Base-by-base conservation (phyloP, 2,888 invertebrate species). In the Drosophila eohydei region DNA sequence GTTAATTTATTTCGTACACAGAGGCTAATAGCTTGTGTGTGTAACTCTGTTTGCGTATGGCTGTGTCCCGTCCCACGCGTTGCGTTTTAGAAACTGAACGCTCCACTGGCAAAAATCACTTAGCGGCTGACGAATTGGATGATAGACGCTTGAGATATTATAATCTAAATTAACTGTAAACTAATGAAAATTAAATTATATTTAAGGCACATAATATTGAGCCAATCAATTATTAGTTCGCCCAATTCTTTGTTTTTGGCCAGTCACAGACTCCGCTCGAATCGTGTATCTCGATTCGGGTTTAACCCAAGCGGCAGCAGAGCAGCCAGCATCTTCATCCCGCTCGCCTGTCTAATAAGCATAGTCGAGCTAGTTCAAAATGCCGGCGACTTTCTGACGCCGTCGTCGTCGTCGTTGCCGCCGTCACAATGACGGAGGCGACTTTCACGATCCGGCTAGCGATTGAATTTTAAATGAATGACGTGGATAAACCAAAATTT, bases 371-470 rank as follows among this genome's bases (percentile, higher is more conserved):
- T 85, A 80, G 86, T 83, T 69, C 83, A 72, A 77, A 76, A 71
- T 67, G 32, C 73, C 71, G 83, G 82, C 82, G 79, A 73, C 83
- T 68, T 73, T 81, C 62, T 67, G 84, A 61, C 63, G 56, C 66
- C 56, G 50, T 51, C 67, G 46, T n/a, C 44, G 44, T 69, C 65
- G 55, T 30, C 30, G 4, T 28, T 14, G 46, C 30, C 30, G 41
- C 57, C 70, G 80, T 55, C 83, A 61, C 64, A 58, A 50, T 79
- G 67, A 72, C 78, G 82, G 74, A 72, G 75, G 61, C 59, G 60
- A 88, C 87, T 83, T 90, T 90, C 87, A 87, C 87, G 83, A 88
- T 78, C 81, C 76, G 80, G 80, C 75, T 67, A 36, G 59, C 30
- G 71, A 56, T 70, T 74, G 75, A 83, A 83, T 80, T 80, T 73